Evolutionary conservation across 2,113 vertebrate species (phyloP).

Genomic region (Phylloscopus whistleri): DNA sequence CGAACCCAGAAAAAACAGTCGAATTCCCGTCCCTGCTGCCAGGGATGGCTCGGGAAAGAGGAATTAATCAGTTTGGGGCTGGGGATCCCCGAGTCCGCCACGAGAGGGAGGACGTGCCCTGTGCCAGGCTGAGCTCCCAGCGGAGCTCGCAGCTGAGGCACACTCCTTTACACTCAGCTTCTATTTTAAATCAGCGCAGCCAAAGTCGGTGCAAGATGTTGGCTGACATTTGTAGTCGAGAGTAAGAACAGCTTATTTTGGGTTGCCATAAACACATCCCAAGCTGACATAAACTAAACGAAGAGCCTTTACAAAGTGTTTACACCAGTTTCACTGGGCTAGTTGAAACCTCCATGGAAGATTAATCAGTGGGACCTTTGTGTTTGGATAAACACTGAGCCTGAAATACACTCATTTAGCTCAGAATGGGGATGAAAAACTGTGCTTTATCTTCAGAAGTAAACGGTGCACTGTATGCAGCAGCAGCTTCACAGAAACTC

Average conservation of each 20-base stretch:
- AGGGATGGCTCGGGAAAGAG: not conserved
- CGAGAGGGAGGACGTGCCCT: conserved; percentile 41
- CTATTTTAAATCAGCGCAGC: not conserved
- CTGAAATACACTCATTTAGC: not conserved
- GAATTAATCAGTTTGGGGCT: not conserved
- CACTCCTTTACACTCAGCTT: not conserved
- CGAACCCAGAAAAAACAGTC: not conserved
- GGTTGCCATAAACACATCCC: conserved; percentile 45
- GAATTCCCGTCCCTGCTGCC: not conserved
- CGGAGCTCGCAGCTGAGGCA: not conserved
- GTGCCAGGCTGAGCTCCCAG: not conserved
- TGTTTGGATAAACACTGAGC: conserved; percentile 34
- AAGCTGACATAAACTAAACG: conserved; percentile 14
- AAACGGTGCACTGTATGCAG: not conserved
- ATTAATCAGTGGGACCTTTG: not conserved
- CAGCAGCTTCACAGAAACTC: not conserved
- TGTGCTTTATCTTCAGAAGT: conserved; percentile 5
- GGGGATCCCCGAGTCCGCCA: not conserved
- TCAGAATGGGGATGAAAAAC: not conserved
- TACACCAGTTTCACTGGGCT: not conserved
- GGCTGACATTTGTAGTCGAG: conserved; percentile 13
- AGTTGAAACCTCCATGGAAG: not conserved
- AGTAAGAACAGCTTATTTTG: not conserved
- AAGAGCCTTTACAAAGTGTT: not conserved
- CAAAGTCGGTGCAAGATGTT: conserved; percentile 10